These are phyloP conservation scores for Agelaius phoeniceus DNA, from an alignment of 2,113 vertebrate genomes.

Conservation along the genomic window DNA sequence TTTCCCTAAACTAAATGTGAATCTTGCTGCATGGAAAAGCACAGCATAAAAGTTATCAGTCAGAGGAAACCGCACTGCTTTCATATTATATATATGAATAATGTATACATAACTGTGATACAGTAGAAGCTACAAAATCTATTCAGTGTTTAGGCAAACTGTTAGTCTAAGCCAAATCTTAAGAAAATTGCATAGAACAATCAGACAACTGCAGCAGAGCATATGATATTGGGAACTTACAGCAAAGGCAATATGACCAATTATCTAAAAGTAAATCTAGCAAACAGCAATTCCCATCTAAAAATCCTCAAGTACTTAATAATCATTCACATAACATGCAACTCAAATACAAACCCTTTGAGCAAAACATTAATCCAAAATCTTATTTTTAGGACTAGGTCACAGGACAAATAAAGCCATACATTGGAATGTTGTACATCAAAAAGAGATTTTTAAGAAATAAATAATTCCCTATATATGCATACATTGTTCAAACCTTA, in stretches of 20 bases:
- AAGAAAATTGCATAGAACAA: not conserved
- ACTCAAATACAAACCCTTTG: not conserved
- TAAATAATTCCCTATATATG: not conserved
- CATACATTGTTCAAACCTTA: not conserved
- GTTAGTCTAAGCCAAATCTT: not conserved
- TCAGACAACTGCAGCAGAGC: not conserved
- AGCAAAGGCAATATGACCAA: not conserved
- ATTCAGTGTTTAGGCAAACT: not conserved
- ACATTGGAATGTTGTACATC: not conserved
- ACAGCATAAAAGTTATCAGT: not conserved
- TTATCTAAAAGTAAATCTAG: not conserved
- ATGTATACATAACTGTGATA: not conserved
- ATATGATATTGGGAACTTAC: not conserved
- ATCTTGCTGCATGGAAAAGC: not conserved
- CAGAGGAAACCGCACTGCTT: not conserved
- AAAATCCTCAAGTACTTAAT: not conserved
- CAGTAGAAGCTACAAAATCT: not conserved
- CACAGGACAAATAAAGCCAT: not conserved
- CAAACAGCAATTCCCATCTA: not conserved
- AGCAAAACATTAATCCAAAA: not conserved
- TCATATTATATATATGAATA: not conserved
- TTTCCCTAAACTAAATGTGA: not conserved
- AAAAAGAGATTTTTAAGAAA: not conserved
- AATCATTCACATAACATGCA: not conserved
- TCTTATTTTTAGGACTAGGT: not conserved